Conservation (phyloP, 2,888 invertebrate species). For the Ryuthela nishihirai region DNA sequence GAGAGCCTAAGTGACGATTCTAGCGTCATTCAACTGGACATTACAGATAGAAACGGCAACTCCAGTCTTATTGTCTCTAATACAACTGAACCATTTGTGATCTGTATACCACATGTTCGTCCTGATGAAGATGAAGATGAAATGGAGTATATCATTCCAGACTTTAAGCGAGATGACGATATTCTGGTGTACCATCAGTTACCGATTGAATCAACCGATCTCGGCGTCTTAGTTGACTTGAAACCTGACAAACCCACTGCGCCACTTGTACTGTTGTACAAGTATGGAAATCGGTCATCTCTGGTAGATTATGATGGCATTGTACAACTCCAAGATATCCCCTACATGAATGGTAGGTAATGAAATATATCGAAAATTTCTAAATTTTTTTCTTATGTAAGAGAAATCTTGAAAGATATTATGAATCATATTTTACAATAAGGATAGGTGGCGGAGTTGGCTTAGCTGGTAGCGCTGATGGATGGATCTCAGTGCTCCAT, state of each 20-base stretch:
- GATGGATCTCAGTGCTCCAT: too few species aligned
- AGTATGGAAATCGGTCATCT: conserved; percentile 18
- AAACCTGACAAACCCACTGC: conserved; percentile 10
- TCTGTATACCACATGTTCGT: conserved; percentile 21
- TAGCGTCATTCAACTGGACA: conserved; percentile 22
- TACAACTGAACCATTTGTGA: conserved; percentile 16
- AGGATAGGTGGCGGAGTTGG: too few species aligned
- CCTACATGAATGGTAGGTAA: conserved; percentile 12
- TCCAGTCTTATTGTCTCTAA: conserved; percentile 9
- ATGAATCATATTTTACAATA: too few species aligned
- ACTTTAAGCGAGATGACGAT: conserved; percentile 14
- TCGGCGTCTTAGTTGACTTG: conserved; percentile 12
- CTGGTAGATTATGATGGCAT: conserved; percentile 28
- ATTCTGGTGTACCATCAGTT: conserved; percentile 26
- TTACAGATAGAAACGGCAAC: conserved; percentile 18
- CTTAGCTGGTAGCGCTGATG: too few species aligned
- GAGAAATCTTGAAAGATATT: too few species aligned
- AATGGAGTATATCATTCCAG: conserved; percentile 9
- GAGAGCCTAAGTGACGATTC: conserved; percentile 21
- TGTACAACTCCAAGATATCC: conserved; percentile 6
- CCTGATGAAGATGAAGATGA: background rate
- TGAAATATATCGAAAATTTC: background rate
- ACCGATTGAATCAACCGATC: conserved; percentile 16
- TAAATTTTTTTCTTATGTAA: too few species aligned
- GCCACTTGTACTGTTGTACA: conserved; percentile 16